phyloP scores from a whole-genome alignment of 64 coral and sea anemone species.

The Actinia equina region DNA sequence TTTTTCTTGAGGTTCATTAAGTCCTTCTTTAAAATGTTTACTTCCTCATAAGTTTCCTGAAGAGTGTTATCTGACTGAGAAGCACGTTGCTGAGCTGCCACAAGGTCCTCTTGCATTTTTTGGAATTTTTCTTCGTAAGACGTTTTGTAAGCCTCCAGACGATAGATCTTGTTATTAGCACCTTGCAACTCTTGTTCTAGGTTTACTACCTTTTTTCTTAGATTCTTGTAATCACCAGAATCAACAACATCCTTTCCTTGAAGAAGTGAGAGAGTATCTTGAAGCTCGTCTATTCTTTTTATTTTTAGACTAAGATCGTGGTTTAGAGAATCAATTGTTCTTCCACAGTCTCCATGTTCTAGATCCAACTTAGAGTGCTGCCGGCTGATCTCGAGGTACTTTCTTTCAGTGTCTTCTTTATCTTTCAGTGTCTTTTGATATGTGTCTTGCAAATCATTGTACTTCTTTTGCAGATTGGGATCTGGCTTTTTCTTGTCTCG shows the following conservation, averaged over 20 bases:
- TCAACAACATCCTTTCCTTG: constrained; percentile 90
- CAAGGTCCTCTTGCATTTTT: constrained; percentile 75
- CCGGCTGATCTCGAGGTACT: constrained; percentile 56
- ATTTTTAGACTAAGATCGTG: constrained; percentile 71
- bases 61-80: constrained; percentile 70
- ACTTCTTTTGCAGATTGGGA: constrained; percentile 51
- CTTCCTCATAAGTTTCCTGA: constrained; percentile 67
- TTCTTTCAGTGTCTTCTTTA: constrained; percentile 75
- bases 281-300: constrained; percentile 70
- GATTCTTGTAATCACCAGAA: constrained; percentile 68
- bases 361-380: constrained; percentile 66
- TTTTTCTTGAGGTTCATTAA: constrained; percentile 85
- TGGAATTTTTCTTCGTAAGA: constrained; percentile 96
- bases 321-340: constrained; percentile 67
- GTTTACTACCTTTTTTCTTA: constrained; percentile 76
- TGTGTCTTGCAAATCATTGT: constrained; percentile 76
- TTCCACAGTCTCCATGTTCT: constrained; percentile 68
- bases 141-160: constrained; percentile 91
- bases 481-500: constrained; percentile 68
- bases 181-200: constrained; percentile 87
- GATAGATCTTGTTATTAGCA: constrained; percentile 78
- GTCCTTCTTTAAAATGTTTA: constrained; percentile 80
- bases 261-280: constrained; percentile 66
- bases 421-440: constrained; percentile 74
- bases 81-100: constrained; percentile 77